These are phyloP conservation scores for Sciurus carolinensis DNA, from an alignment of 2,797 vertebrate genomes.

Conservation along the genomic window DNA sequence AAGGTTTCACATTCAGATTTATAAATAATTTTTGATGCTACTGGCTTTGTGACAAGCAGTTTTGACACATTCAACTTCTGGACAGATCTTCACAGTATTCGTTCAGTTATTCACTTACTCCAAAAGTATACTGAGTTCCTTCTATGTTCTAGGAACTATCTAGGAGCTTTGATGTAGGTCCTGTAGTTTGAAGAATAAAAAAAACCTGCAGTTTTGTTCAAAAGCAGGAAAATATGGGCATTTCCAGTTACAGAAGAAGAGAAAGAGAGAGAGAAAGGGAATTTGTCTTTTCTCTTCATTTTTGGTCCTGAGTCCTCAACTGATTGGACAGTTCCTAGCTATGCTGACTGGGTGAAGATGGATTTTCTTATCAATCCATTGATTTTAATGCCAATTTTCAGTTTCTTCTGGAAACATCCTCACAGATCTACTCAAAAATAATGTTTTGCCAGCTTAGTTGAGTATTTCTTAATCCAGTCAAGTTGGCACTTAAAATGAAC, in stretches of 20 bases:
- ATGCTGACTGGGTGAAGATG: background rate
- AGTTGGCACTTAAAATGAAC: background rate
- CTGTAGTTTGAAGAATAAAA: background rate
- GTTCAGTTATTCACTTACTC: background rate
- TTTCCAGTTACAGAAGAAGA: background rate
- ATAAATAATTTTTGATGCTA: background rate
- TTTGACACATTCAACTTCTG: background rate
- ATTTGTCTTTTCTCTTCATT: background rate
- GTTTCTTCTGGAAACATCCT: background rate
- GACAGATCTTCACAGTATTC: background rate
- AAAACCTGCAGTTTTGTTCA: background rate
- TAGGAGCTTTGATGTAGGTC: background rate
- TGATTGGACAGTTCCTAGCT: background rate
- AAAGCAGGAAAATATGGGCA: background rate
- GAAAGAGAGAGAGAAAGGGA: background rate
- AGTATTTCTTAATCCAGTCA: background rate
- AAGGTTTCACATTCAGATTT: background rate
- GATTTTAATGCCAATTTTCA: background rate
- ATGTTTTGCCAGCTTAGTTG: background rate
- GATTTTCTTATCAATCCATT: background rate
- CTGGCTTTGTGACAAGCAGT: background rate
- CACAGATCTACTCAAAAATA: background rate
- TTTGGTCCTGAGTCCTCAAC: background rate
- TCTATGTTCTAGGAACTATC: background rate
- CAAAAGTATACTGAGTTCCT: background rate